Conservation (phyloP, 1,140 invertebrate genomes). For the Formica selysi region DNA sequence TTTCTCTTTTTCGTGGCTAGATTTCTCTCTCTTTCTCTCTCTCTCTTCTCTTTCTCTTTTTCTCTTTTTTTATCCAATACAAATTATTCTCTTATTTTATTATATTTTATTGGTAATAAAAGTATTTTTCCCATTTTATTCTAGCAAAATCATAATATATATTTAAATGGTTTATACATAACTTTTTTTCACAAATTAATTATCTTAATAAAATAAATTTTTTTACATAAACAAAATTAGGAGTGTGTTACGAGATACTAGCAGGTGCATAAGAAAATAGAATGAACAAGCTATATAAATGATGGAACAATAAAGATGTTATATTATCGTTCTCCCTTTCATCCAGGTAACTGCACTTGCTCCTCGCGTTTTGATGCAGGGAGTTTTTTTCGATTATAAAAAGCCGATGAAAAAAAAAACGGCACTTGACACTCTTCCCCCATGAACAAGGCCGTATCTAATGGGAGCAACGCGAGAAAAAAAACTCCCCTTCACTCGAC, state of each 20-base stretch:
- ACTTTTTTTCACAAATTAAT: not conserved
- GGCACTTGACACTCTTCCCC: constrained; percentile 57
- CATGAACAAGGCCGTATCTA: constrained; percentile 46
- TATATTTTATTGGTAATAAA: too few relatives aligned
- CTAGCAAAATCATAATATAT: not conserved
- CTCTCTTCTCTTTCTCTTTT: too few relatives aligned
- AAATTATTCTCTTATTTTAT: too few relatives aligned
- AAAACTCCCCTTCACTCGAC: constrained; percentile 78
- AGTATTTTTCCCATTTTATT: too few relatives aligned
- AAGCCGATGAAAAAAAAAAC: constrained; percentile 61
- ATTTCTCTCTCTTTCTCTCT: too few relatives aligned
- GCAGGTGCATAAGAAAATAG: not conserved
- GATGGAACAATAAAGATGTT: not conserved
- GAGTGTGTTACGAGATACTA: not conserved
- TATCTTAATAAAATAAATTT: not conserved
- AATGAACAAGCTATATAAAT: not conserved
- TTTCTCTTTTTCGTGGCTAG: too few relatives aligned
- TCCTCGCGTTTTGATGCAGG: constrained; percentile 30
- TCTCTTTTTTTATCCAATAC: too few relatives aligned
- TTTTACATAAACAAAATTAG: not conserved
- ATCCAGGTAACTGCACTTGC: constrained; percentile 64
- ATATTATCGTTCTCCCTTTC: not conserved
- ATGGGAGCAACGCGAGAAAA: constrained; percentile 67
- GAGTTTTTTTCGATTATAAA: constrained; percentile 70
- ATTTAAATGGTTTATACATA: not conserved